Percentiles rank a stretch among this genome's conserved stretches.
These are phyloP conservation scores for Clarias macrocephalus DNA, from an alignment of 2,113 vertebrate genomes.

Conservation along the genomic window DNA sequence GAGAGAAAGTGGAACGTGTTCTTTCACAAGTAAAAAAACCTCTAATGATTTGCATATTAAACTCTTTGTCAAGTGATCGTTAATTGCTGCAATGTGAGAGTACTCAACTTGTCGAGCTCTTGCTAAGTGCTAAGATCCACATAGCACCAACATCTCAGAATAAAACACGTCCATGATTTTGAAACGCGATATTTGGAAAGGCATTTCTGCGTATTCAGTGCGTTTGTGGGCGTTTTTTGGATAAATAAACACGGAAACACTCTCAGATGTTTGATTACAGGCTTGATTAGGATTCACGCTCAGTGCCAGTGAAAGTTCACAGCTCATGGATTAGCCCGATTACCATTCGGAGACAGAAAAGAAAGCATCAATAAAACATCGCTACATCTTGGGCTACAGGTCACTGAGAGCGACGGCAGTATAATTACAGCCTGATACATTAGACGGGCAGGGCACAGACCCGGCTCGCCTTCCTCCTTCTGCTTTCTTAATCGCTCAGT, in stretches of 20 bases:
- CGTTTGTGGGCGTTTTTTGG: background rate
- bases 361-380: slow-evolving; percentile 39
- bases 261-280: slow-evolving; percentile 16
- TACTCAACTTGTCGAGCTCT: too few relatives aligned
- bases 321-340: slow-evolving; percentile 1
- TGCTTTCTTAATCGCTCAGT: background rate
- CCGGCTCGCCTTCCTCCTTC: background rate
- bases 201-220: background rate
- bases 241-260: background rate
- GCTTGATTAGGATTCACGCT: slow-evolving; percentile 1
- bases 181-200: background rate
- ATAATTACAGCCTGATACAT: slow-evolving; percentile 12
- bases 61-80: background rate
- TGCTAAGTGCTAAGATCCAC: background rate
- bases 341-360: background rate
- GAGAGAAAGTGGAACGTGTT: background rate
- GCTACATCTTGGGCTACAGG: slow-evolving; percentile 21
- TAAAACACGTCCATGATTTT: background rate
- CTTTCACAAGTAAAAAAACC: background rate
- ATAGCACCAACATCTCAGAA: background rate
- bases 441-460: background rate
- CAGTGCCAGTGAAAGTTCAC: background rate
- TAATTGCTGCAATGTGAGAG: background rate
- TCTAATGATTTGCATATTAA: background rate
- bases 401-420: background rate